A percentile compares a stretch with the other conserved stretches of the same genome.
Evolutionary conservation across 1,140 invertebrate genomes (phyloP).

Genomic region (Wiebesia pumilae): DNA sequence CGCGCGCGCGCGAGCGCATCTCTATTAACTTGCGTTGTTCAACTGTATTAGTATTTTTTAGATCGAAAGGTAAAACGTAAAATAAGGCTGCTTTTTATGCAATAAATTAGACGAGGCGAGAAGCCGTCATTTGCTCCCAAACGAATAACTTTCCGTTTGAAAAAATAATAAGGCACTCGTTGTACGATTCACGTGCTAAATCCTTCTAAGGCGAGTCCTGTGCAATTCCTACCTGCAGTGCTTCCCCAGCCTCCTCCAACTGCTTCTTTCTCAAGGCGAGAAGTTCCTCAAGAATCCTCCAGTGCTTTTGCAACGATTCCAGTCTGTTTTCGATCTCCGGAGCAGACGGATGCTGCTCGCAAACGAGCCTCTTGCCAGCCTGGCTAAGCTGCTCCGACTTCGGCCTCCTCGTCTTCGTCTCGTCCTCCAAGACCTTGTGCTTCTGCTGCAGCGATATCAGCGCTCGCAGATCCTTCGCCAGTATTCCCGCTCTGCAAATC

Average conservation of each 20-base stretch:
- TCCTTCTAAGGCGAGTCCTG: too few species aligned
- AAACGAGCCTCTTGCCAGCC: conserved; percentile 84
- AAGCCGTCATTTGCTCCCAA: too few species aligned
- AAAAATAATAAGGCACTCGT: too few species aligned
- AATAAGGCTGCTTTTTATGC: too few species aligned
- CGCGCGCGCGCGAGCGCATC: too few species aligned
- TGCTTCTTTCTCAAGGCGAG: conserved; percentile 88
- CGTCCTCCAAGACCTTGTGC: conserved; percentile 94
- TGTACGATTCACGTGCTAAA: too few species aligned
- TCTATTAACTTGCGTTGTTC: too few species aligned
- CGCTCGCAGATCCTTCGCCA: conserved; percentile 93
- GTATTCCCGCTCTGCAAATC: conserved; percentile 91
- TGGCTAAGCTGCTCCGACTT: conserved; percentile 87
- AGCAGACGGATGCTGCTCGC: conserved; percentile 85
- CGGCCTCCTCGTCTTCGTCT: conserved; percentile 89
- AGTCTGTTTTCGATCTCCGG: conserved; percentile 87
- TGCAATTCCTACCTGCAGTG: conserved; percentile 76
- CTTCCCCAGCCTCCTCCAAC: conserved; percentile 94
- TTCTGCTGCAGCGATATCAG: conserved; percentile 94
- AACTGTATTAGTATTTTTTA: too few species aligned
- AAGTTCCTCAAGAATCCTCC: conserved; percentile 90
- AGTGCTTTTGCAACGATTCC: conserved; percentile 88
- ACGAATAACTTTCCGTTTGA: too few species aligned
- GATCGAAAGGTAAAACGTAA: too few species aligned
- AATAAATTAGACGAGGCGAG: too few species aligned